Conservation (phyloP, 2,888 invertebrate genomes). For the Leptinotarsa juncta region DNA sequence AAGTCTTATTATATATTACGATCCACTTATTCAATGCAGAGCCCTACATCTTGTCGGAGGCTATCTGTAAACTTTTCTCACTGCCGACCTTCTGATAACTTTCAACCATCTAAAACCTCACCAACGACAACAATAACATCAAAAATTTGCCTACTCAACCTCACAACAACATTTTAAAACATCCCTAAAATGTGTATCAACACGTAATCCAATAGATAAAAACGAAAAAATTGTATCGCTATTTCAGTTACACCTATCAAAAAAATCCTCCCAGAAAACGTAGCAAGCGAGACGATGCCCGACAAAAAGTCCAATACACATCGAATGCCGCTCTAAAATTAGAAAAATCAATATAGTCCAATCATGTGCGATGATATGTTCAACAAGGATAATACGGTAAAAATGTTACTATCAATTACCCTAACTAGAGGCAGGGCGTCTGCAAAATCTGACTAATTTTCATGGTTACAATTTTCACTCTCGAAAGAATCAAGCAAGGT, state of each 20-base stretch:
- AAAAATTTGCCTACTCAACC: conserved; percentile 14
- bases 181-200: conserved; percentile 9
- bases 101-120: not conserved
- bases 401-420: conserved; percentile 33
- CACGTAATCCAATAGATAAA: not conserved
- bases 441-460: conserved; percentile 1
- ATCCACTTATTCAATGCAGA: too few species aligned
- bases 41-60: not conserved
- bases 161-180: conserved; percentile 20
- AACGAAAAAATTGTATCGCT: not conserved
- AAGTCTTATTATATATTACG: too few species aligned
- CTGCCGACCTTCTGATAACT: not conserved
- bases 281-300: not conserved
- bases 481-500: not conserved
- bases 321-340: not conserved
- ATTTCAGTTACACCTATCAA: conserved; percentile 3
- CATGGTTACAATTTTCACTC: not conserved
- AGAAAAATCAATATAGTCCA: conserved; percentile 11
- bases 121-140: conserved; percentile 10
- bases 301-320: not conserved
- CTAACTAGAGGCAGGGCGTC: conserved; percentile 23
- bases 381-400: conserved; percentile 35
- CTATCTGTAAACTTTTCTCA: not conserved
- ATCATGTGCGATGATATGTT: conserved; percentile 34
- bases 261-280: not conserved